phyloP scores from a whole-genome alignment of 2,797 vertebrate genomes.

The Miopithecus talapoin region DNA sequence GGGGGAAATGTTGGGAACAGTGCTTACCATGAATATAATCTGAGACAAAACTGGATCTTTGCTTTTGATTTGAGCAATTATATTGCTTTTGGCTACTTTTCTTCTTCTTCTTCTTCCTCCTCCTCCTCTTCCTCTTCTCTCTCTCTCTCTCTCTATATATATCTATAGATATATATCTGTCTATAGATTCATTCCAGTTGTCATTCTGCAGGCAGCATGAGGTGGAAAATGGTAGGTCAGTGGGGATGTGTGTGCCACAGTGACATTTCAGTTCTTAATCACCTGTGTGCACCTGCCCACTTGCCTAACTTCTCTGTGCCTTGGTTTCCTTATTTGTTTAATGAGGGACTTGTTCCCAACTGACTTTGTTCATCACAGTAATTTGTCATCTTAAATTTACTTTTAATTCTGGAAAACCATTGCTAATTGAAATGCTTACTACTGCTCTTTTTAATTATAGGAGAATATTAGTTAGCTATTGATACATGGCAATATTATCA shows the following conservation, averaged over 20 bases:
- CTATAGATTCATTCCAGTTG: background rate
- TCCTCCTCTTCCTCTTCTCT: too few relatives aligned
- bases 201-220: background rate
- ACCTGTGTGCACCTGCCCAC: background rate
- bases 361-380: background rate
- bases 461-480: background rate
- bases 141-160: too few relatives aligned
- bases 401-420: background rate
- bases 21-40: background rate
- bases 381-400: conserved; percentile 3
- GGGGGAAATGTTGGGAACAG: background rate
- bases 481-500: background rate
- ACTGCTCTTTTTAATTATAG: background rate
- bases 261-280: background rate
- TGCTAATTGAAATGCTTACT: background rate
- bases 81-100: conserved; percentile 4
- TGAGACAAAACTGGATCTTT: conserved; percentile 1
- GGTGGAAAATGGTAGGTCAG: background rate
- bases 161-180: too few relatives aligned
- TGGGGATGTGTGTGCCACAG: background rate
- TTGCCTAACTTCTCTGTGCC: background rate
- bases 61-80: conserved; percentile 51
- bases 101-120: background rate
- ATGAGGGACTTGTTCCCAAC: background rate
- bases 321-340: background rate